Evolutionary conservation across 2,113 vertebrate genomes (phyloP), one percentile per base, ranked within the genome.

Genomic region (Naja naja): DNA sequence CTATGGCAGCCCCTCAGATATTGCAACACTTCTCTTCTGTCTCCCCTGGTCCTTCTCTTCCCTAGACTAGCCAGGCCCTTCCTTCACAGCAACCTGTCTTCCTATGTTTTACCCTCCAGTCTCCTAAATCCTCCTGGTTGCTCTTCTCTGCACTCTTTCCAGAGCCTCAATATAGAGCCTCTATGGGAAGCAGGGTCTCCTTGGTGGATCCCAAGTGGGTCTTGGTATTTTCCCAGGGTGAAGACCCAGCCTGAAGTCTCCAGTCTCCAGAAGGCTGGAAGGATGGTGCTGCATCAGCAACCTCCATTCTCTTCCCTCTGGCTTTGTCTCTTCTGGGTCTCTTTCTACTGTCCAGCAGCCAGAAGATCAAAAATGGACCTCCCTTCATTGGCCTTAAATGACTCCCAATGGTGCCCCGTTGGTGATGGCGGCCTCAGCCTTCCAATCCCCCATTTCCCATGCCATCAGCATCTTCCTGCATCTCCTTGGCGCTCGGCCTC

Each of bases 381-480:
- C 5, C 25, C 34, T 94, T 91, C 88, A 4, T 9, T 27, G 56
- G 88, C 58, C 89, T 93, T 93, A 95, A 96, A 95, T 94, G 91
- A 81, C 89, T 93, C 60, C 90, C 20, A 74, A 88, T 93, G 94
- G 92, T 94, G 86, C 0, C 0, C 92, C 94, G 10, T n/a, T 0
- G 95, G 95, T 95, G 93, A 92, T 94, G 93, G 94, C 94, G 2
- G 96, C 93, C 95, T 47, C 86, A 92, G 94, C 90, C 81, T 87
- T 30, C 45, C 95, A 95, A 95, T 87, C 8, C 92, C 6, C 92
- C 45, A 96, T 96, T 96, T 58, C 92, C 96, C 95, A 95, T 56
- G 92, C 86, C 0, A 34, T 96, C 96, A 96, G 95, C 93, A 54
- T 95, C 69, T 96, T 94, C 7, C 20, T 22, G 64, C 20, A 39